A percentile compares a stretch with the other conserved stretches of the same genome.
Conservation (phyloP, 2,113 vertebrate species). For the Leptocoma aspasia region DNA sequence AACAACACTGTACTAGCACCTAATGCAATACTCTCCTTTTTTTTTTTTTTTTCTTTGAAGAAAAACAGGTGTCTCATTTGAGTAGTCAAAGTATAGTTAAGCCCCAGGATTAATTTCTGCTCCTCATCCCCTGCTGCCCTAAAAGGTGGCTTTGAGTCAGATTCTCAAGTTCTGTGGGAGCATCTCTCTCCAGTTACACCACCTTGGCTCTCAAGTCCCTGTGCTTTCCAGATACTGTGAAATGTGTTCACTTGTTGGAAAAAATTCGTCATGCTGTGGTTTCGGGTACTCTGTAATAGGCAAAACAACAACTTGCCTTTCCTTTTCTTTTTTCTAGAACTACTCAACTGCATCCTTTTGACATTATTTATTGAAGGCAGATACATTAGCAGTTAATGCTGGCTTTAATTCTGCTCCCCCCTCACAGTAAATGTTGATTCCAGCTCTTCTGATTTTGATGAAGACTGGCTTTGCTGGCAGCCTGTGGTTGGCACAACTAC, state of each 20-base stretch:
- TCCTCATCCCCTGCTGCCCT: not conserved
- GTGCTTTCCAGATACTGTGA: not conserved
- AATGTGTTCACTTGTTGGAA: not conserved
- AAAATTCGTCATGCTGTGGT: not conserved
- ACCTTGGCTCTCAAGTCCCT: not conserved
- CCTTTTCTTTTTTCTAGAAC: conserved; percentile 4
- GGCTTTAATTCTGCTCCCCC: not conserved
- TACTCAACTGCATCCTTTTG: not conserved
- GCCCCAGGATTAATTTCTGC: not conserved
- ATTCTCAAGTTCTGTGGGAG: not conserved
- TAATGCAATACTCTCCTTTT: not conserved
- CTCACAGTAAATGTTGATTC: not conserved
- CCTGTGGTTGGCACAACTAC: conserved; percentile 45
- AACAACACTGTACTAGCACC: not conserved
- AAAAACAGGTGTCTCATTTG: not conserved
- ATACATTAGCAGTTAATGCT: conserved; percentile 14
- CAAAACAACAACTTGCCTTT: not conserved
- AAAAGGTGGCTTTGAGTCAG: not conserved
- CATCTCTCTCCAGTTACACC: not conserved
- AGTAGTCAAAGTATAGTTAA: not conserved
- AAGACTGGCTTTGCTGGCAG: conserved; percentile 50
- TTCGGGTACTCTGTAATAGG: not conserved
- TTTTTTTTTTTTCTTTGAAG: not conserved
- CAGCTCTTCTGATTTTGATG: conserved; percentile 55
- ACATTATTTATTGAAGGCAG: conserved; percentile 21